Percentiles rank a stretch among this genome's conserved stretches.
Conservation (phyloP, 2,888 invertebrate genomes). For the Parnassius smintheus region DNA sequence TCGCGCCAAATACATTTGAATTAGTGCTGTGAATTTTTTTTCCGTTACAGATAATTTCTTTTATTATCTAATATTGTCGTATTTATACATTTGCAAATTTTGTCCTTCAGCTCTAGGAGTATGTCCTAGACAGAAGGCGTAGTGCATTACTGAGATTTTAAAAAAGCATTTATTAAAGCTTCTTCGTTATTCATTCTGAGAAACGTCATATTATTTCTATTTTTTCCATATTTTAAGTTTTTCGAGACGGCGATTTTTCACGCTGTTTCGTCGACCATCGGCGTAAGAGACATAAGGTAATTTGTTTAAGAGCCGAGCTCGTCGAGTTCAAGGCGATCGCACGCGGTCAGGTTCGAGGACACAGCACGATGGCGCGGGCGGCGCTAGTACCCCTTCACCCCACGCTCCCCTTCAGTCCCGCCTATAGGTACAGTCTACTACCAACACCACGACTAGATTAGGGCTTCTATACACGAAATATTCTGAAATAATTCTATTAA, state of each 20-base stretch:
- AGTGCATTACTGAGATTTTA: too few species aligned
- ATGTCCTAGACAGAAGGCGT: too few species aligned
- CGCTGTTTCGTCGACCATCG: slow-evolving; percentile 52
- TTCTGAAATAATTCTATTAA: too few species aligned
- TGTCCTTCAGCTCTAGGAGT: too few species aligned
- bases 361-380: slow-evolving; percentile 42
- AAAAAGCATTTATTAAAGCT: too few species aligned
- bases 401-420: slow-evolving; percentile 45
- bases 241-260: slow-evolving; percentile 56
- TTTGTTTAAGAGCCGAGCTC: slow-evolving; percentile 59
- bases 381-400: slow-evolving; percentile 56
- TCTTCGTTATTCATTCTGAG: too few species aligned
- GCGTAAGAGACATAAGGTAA: slow-evolving; percentile 41
- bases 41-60: too few species aligned
- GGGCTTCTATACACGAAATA: neutral
- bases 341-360: slow-evolving; percentile 81
- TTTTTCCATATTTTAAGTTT: slow-evolving; percentile 34
- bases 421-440: slow-evolving; percentile 30
- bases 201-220: neutral
- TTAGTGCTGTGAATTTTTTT: too few species aligned
- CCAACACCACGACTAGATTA: slow-evolving; percentile 25
- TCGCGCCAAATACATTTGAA: slow-evolving; percentile 50
- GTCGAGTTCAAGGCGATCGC: slow-evolving; percentile 77
- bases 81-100: neutral
- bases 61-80: too few species aligned